Evolutionary conservation across 2,113 vertebrate genomes (phyloP).

Genomic region (Blennius ocellaris): DNA sequence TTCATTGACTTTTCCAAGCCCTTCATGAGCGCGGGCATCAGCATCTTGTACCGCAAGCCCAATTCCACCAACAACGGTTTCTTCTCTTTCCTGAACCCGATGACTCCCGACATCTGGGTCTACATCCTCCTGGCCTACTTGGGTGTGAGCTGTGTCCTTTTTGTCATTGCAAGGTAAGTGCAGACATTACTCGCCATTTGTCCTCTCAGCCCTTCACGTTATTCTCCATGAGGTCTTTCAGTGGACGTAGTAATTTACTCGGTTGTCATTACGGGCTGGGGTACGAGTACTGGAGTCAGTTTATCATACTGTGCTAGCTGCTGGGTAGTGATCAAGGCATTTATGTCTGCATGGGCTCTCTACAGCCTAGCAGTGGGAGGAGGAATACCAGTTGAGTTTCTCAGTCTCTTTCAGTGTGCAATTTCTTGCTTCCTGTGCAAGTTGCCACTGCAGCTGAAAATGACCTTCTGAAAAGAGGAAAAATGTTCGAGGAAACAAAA

Average conservation of each 20-base stretch:
- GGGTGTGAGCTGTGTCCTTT: constrained; percentile 98
- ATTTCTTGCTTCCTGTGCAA: constrained; percentile 54
- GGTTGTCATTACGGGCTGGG: constrained; percentile 36
- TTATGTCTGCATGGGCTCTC: constrained; percentile 62
- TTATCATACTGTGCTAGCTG: constrained; percentile 45
- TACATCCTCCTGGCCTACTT: constrained; percentile 98
- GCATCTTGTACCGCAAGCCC: constrained; percentile 96
- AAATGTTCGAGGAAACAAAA: constrained; percentile 9
- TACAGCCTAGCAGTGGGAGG: constrained; percentile 38
- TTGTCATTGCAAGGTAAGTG: constrained; percentile 97
- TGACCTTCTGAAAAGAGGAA: constrained; percentile 19
- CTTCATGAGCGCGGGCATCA: constrained; percentile 97
- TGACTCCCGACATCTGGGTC: constrained; percentile 99
- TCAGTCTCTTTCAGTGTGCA: constrained; percentile 36
- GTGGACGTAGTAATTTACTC: constrained; percentile 55
- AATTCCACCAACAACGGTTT: constrained; percentile 97
- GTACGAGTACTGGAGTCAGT: constrained; percentile 19
- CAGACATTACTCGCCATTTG: not conserved
- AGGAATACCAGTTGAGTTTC: constrained; percentile 25
- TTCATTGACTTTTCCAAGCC: constrained; percentile 98
- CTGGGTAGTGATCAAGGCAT: constrained; percentile 64
- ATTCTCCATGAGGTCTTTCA: constrained; percentile 27
- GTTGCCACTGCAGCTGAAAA: constrained; percentile 21
- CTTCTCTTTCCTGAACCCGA: constrained; percentile 98
- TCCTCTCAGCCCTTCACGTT: constrained; percentile 1